phyloP scores from a whole-genome alignment of 2,888 invertebrate genomes.

The Drosophila birchii region DNA sequence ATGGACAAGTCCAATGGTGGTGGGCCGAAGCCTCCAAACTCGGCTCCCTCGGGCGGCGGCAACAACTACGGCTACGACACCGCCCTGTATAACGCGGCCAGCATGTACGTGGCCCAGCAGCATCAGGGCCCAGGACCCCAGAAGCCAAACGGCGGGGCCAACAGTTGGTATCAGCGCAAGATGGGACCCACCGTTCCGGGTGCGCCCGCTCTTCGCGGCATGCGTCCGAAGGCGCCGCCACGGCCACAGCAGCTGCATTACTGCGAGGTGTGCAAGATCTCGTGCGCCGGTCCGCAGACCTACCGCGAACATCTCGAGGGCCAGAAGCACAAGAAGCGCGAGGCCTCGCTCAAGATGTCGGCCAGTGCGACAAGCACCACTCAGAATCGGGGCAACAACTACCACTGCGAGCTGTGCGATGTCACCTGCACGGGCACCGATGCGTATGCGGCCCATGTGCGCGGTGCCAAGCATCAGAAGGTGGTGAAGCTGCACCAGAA shows the following conservation, averaged over 20 bases:
- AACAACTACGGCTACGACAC: slow-evolving; percentile 95
- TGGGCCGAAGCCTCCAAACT: slow-evolving; percentile 77
- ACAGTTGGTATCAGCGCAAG: slow-evolving; percentile 87
- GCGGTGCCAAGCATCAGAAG: slow-evolving; percentile 99
- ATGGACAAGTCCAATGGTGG: slow-evolving; percentile 82
- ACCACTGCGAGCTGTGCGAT: slow-evolving; percentile 98
- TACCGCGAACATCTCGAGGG: slow-evolving; percentile 99
- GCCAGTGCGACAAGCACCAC: slow-evolving; percentile 88
- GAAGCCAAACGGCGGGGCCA: slow-evolving; percentile 66
- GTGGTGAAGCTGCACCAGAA: slow-evolving; percentile 98
- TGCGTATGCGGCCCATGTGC: slow-evolving; percentile 98
- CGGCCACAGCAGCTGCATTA: slow-evolving; percentile 97
- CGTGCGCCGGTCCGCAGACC: slow-evolving; percentile 97
- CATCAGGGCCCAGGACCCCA: slow-evolving; percentile 75
- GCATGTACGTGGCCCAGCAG: slow-evolving; percentile 96
- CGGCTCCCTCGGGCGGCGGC: slow-evolving; percentile 88
- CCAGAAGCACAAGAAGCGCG: slow-evolving; percentile 99
- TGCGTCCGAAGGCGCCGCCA: slow-evolving; percentile 88
- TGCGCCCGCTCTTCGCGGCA: slow-evolving; percentile 73
- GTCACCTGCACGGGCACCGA: slow-evolving; percentile 99
- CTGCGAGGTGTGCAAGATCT: slow-evolving; percentile 99
- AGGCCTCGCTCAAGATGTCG: slow-evolving; percentile 92
- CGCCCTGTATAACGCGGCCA: slow-evolving; percentile 97
- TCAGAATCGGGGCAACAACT: slow-evolving; percentile 87
- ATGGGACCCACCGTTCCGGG: slow-evolving; percentile 82